Evolutionary conservation across 2,797 vertebrate species (phyloP), one percentile per base, ranked within the genome.

Genomic region (Anabas testudineus): DNA sequence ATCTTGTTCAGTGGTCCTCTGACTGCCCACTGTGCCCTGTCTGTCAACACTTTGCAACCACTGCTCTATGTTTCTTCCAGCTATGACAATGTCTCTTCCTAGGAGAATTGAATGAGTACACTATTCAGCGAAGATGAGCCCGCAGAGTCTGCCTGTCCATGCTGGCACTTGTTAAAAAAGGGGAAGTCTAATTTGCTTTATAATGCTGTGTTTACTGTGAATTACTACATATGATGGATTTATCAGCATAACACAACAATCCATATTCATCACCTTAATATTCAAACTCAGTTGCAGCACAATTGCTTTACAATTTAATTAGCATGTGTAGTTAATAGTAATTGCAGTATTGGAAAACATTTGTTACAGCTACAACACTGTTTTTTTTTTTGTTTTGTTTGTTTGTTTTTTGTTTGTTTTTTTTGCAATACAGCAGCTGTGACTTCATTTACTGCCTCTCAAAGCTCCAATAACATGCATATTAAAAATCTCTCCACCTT

Each of bases 1-100:
- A 76, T 87, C 72, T 82, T 87, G 47, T 67, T 84, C 74, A 72
- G 5, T 32, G 8, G 32, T 36, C 55, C 57, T 37, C 70, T 72
- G 56, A 78, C 59, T 62, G 13, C 36, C 34, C 46, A 34, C 53
- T 34, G 8, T 16, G 39, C 22, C 59, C 57, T 60, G 70, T 59
- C 75, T 72, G 58, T 71, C 58, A 74, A 53, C 37, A 21, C 32
- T 66, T 55, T 76, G 28, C 57, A 12, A 36, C 15, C 34, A 36
- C 13, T 32, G 69, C 52, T 55, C 34, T 46, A 19, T 79, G 53
- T 60, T 42, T 64, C 6, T 49, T 41, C 3, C 51, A 34, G 16
- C 51, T 43, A 39, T 54, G 2, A 22, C 3, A 26, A 52, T 48
- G 67, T 67, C 53, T 41, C 0, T 30, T 71, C 67, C 70, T 53